Evolutionary conservation across 2,888 invertebrate genomes (phyloP), one percentile per base, ranked within the genome.

Genomic region (Subacronicta megacephala): DNA sequence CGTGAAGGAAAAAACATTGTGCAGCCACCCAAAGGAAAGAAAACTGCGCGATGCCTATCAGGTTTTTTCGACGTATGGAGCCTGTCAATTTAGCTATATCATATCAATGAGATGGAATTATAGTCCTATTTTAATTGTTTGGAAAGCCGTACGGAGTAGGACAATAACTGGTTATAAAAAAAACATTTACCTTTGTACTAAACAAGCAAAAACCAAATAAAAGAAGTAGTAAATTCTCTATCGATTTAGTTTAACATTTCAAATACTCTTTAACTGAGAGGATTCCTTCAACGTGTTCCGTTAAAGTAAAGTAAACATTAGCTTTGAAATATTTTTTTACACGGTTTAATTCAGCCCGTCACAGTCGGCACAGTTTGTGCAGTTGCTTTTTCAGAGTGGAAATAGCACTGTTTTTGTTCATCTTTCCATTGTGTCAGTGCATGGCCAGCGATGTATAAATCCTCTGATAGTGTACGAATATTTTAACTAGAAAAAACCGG

Each of bases 401-500:
- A 88, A 87, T 81, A 76, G 81, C 82, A 77, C 75, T 86, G 85
- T 87, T 89, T 91, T 90, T 91, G 82, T 90, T 89, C 89, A 87
- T 90, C 85, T 88, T 80, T 82, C 87, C 87, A 90, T 88, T 90
- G 88, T 88, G 84, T 80, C 81, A 79, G 84, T 77, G 85, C 85
- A 81, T 80, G 81, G 76, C 78, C 90, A 89, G 84, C 86, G 84
- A 87, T 87, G 92, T 90, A 87, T 88, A 83, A 89, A 89, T 92
- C 90, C 92, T 84, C 87, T 82, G 90, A 92, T 90, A 89, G 81
- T 78, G 82, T 68, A 67, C 82, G 83, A 88, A 88, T 88, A 86
- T 87, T 88, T 90, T 84, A 83, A 89, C 78, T 86, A 87, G 85
- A 82, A 83, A 77, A 81, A 81, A 81, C 74, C 77, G 78, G 75